Evolutionary conservation across 2,113 vertebrate genomes (phyloP).

Genomic region (Bos javanicus): DNA sequence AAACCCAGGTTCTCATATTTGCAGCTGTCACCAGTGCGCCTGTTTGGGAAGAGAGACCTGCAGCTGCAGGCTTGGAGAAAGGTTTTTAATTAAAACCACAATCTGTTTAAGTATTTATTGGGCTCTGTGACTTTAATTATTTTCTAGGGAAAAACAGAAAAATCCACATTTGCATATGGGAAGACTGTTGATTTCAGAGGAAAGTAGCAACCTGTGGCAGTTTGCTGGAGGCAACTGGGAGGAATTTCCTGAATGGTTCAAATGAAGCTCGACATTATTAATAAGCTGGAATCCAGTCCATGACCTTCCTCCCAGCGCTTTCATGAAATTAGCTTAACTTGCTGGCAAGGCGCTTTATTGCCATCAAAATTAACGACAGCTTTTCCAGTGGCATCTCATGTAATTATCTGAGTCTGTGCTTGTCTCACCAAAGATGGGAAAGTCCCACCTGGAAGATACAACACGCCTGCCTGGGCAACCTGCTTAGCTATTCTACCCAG

Average conservation of each 20-base stretch:
- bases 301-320: slow-evolving; percentile 51
- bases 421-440: not conserved
- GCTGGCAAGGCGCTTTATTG: slow-evolving; percentile 57
- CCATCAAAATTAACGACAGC: not conserved
- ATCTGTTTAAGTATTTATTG: slow-evolving; percentile 48
- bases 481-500: not conserved
- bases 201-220: slow-evolving; percentile 61
- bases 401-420: not conserved
- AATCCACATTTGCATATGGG: slow-evolving; percentile 60
- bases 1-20: not conserved
- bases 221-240: slow-evolving; percentile 61
- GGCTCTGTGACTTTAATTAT: slow-evolving; percentile 73
- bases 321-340: slow-evolving; percentile 58
- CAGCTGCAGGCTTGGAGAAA: not conserved
- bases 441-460: not conserved
- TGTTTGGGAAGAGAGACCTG: not conserved
- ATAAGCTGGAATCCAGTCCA: slow-evolving; percentile 63
- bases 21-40: not conserved
- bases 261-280: slow-evolving; percentile 76
- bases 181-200: slow-evolving; percentile 42
- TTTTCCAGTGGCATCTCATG: not conserved
- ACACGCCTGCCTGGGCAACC: accelerated
- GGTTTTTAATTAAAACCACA: slow-evolving; percentile 51
- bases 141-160: slow-evolving; percentile 61
- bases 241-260: slow-evolving; percentile 63